These are phyloP conservation scores for Allolobophora icterica DNA, from an alignment of 2,888 invertebrate genomes.

Conservation along the genomic window DNA sequence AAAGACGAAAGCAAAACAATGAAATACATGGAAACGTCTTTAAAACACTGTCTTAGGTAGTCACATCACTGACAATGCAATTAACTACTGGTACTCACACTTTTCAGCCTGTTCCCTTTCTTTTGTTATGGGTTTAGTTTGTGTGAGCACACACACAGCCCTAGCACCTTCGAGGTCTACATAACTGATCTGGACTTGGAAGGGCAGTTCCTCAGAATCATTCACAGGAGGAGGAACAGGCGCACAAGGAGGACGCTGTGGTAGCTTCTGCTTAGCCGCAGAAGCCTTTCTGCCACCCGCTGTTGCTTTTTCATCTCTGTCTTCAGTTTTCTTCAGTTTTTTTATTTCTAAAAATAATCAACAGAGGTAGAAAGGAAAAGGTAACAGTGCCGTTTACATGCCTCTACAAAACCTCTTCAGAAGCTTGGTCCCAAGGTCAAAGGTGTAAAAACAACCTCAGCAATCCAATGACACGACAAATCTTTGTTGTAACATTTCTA, in stretches of 20 bases:
- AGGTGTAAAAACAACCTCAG: background rate
- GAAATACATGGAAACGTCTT: no score
- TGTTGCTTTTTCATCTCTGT: background rate
- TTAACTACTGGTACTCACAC: constrained; percentile 51
- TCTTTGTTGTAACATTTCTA: background rate
- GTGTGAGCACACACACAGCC: constrained; percentile 59
- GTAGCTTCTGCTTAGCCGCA: background rate
- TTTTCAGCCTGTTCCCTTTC: constrained; percentile 56
- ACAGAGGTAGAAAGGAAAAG: background rate
- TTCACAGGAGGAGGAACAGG: background rate
- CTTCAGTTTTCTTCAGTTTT: constrained; percentile 33
- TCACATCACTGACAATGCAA: no score
- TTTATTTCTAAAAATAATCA: constrained; percentile 55
- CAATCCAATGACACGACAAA: background rate
- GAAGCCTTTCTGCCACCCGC: background rate
- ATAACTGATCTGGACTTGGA: constrained; percentile 61
- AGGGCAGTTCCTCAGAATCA: constrained; percentile 52
- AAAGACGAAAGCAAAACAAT: no score
- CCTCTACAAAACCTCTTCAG: background rate
- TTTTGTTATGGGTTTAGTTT: constrained; percentile 56
- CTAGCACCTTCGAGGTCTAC: constrained; percentile 60
- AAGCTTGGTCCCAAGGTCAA: background rate
- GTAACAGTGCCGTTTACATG: background rate
- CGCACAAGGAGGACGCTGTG: background rate
- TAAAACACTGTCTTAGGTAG: no score